A percentile compares a stretch with the other conserved stretches of the same genome.
Evolutionary conservation across 2,113 vertebrate species (phyloP).

Genomic region (Prinia subflava): DNA sequence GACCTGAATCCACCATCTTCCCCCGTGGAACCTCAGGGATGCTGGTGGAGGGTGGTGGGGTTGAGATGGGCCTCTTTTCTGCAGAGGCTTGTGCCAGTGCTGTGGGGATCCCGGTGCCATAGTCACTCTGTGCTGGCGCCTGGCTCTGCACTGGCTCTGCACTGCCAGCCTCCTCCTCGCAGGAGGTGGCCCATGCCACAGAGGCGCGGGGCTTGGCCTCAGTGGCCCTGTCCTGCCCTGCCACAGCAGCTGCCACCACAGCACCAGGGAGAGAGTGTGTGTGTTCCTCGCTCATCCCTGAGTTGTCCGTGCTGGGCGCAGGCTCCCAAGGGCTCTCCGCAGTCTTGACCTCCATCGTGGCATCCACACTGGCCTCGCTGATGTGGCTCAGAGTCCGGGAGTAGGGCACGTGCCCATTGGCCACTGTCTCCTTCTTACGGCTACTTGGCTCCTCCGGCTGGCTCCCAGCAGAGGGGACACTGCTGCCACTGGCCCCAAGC

Average conservation of each 20-base stretch:
- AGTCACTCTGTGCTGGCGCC: rapidly evolving
- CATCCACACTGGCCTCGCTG: constrained; percentile 87
- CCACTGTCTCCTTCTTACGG: constrained; percentile 41
- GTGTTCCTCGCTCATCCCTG: neutral
- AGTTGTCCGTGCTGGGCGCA: neutral
- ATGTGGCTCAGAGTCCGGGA: constrained; percentile 93
- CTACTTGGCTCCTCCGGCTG: constrained; percentile 28
- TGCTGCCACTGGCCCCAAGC: constrained; percentile 3
- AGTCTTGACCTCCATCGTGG: constrained; percentile 55
- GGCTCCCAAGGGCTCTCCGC: neutral
- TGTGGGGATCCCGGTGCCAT: rapidly evolving
- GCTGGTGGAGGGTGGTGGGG: neutral
- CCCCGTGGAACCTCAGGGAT: neutral
- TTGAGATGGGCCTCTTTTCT: neutral
- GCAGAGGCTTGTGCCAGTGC: neutral
- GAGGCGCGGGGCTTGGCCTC: neutral
- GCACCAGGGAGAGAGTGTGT: neutral
- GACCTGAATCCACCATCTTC: constrained; percentile 68
- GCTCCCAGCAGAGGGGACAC: neutral
- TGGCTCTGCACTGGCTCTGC: neutral
- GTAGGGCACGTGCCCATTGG: constrained; percentile 77
- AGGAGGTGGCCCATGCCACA: neutral
- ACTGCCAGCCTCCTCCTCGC: rapidly evolving
- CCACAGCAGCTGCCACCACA: rapidly evolving
- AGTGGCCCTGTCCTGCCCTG: neutral